Percentiles rank a stretch among this genome's conserved stretches.
Conservation (phyloP, 1,140 invertebrate genomes). For the Drosophila ohnishii region DNA sequence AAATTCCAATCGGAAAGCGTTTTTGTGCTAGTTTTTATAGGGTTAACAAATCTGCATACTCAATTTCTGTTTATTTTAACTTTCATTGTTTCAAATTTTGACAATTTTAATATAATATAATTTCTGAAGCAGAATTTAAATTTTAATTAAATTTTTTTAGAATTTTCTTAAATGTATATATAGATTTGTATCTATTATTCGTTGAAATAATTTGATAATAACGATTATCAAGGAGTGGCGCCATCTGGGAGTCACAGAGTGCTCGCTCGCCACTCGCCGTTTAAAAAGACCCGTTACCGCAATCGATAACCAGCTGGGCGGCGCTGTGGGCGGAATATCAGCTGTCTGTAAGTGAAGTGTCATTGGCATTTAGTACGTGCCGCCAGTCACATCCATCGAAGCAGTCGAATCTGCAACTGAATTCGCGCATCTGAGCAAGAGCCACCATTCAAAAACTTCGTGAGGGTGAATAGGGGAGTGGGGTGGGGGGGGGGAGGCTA, state of each 20-base stretch:
- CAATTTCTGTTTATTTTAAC: background rate
- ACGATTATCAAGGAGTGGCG: background rate
- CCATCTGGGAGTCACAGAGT: slow-evolving; percentile 1
- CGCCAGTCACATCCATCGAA: background rate
- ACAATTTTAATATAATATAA: too few species aligned
- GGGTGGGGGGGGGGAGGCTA: too few species aligned
- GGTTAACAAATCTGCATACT: background rate
- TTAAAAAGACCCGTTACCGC: slow-evolving; percentile 1
- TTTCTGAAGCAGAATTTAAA: too few species aligned
- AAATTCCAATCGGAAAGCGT: background rate
- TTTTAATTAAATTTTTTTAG: too few species aligned
- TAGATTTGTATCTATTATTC: too few species aligned
- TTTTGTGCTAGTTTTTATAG: background rate
- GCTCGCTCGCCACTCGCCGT: background rate
- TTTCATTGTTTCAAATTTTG: too few species aligned
- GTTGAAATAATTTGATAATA: background rate
- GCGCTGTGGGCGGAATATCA: slow-evolving; percentile 1
- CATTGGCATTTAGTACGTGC: slow-evolving; percentile 17
- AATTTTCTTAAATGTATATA: too few species aligned
- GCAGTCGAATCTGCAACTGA: slow-evolving; percentile 1
- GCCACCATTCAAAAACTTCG: slow-evolving; percentile 5
- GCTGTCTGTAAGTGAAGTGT: slow-evolving; percentile 15
- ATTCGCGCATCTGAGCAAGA: slow-evolving; percentile 9
- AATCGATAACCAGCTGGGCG: slow-evolving; percentile 16
- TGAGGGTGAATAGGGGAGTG: background rate